Evolutionary conservation across 2,888 invertebrate species (phyloP), one percentile per base, ranked within the genome.

Genomic region (Noctua pronuba): DNA sequence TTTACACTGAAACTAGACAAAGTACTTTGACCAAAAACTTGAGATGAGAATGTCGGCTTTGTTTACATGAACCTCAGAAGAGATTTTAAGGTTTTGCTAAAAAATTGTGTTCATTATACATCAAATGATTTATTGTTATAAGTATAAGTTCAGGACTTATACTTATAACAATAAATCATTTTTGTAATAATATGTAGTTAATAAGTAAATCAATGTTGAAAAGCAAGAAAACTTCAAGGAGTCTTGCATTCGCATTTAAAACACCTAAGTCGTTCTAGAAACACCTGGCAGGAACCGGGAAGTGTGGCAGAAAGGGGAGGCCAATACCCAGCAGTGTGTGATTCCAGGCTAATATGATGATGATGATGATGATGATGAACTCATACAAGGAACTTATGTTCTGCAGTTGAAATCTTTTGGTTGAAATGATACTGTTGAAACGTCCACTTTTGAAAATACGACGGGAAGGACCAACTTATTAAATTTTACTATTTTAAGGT

Each of bases 11-110:
- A 52, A 68, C 70, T 75, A 24, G 52, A 52, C 46, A 44, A 21
- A 46, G 41, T 62, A 52, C 38, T 84, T 72, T 44, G 58, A 41
- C 58, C 35, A 64, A 65, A 73, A 62, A 28, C 21, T 65, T 60
- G 28, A 35, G 18, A 7, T 31, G 6, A 16, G 13, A 31, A 65
- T 44, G 28, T 44, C 21, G 55, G 16, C 35, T 55, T 77, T 64
- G 16, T 83, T 49, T 46, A 68, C 44, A 64, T n/a, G 31, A n/a
- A n/a, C 1, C 0, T 41, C 21, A 0, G 24, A 28, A 18, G 6
- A 1, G 0, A 24, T 35, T 16, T 46, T 18, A n/a, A 46, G 13
- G 16, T 58, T 28, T 35, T 18, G 16, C 8, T 24, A 41, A 71
- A 24, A 10, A 24, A 28, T 52, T 10, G n/a, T 38, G 21, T 1